phyloP scores from a whole-genome alignment of 2,797 vertebrate genomes.

The Pogonophryne albipinna region DNA sequence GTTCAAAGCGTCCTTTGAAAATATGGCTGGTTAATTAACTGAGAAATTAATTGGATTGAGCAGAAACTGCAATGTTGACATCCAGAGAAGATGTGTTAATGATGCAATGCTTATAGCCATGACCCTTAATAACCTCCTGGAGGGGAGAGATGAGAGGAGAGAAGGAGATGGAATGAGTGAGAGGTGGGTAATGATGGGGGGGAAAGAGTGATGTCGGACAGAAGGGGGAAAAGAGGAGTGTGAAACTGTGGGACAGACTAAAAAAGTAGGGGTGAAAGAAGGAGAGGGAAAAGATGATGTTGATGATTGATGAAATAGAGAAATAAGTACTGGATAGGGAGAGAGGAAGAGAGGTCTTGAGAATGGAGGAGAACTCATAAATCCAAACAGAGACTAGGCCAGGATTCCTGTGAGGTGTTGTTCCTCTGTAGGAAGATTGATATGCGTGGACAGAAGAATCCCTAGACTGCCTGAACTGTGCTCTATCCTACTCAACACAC shows the following conservation, averaged over 20 bases:
- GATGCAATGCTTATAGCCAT: conserved; percentile 44
- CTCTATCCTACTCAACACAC: conserved; percentile 28
- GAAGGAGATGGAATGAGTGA: too few relatives aligned
- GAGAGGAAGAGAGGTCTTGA: conserved; percentile 18
- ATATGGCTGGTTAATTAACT: conserved; percentile 51
- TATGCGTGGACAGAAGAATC: conserved; percentile 75
- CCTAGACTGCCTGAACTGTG: conserved; percentile 56
- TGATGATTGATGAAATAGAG: conserved; percentile 26
- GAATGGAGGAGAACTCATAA: conserved; percentile 36
- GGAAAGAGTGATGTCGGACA: too few relatives aligned
- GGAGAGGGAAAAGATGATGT: not conserved
- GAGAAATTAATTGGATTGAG: conserved; percentile 57
- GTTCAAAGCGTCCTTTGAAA: conserved; percentile 43
- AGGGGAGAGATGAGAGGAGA: conserved; percentile 22
- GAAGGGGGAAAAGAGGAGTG: too few relatives aligned
- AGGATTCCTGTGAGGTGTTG: conserved; percentile 67
- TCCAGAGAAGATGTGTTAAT: conserved; percentile 52
- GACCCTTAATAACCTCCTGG: conserved; percentile 46
- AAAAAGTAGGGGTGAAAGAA: not conserved
- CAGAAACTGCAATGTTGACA: conserved; percentile 50
- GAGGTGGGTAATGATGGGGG: too few relatives aligned
- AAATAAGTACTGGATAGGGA: conserved; percentile 13
- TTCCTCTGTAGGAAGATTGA: conserved; percentile 72
- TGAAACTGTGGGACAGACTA: conserved; percentile 15
- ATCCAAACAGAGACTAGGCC: conserved; percentile 46